Conservation (phyloP, 2,113 vertebrate species). For the Carassius auratus region DNA sequence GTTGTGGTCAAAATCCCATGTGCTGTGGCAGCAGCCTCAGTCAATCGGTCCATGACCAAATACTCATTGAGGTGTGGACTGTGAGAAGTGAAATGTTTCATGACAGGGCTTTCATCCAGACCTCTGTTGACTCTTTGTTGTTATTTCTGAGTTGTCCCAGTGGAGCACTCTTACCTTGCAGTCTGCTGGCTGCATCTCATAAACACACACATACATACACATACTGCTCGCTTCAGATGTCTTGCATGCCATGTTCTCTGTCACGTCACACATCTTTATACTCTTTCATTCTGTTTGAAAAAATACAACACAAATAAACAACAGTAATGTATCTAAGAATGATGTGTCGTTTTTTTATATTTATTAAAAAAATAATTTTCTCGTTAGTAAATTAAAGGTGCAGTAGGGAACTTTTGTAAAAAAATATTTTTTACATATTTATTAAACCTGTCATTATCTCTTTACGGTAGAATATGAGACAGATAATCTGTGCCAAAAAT, state of each 20-base stretch:
- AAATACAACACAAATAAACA: neutral
- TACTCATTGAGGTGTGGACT: conserved; percentile 61
- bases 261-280: conserved; percentile 59
- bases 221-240: conserved; percentile 38
- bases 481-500: too few species aligned
- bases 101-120: conserved; percentile 74
- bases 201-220: conserved; percentile 34
- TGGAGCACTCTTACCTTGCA: conserved; percentile 69
- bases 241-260: conserved; percentile 52
- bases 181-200: conserved; percentile 68
- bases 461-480: too few species aligned
- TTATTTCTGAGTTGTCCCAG: conserved; percentile 75
- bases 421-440: too few species aligned
- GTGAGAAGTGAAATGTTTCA: conserved; percentile 65
- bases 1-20: conserved; percentile 61
- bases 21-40: conserved; percentile 27
- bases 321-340: neutral
- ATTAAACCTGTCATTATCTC: too few species aligned
- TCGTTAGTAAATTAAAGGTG: neutral
- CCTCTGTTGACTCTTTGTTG: conserved; percentile 73
- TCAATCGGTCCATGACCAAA: conserved; percentile 54
- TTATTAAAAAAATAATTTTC: neutral
- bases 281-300: conserved; percentile 30
- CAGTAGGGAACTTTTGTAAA: too few species aligned
- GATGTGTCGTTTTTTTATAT: neutral